phyloP scores from a whole-genome alignment of 2,797 vertebrate genomes.

The Octomys mimax region DNA sequence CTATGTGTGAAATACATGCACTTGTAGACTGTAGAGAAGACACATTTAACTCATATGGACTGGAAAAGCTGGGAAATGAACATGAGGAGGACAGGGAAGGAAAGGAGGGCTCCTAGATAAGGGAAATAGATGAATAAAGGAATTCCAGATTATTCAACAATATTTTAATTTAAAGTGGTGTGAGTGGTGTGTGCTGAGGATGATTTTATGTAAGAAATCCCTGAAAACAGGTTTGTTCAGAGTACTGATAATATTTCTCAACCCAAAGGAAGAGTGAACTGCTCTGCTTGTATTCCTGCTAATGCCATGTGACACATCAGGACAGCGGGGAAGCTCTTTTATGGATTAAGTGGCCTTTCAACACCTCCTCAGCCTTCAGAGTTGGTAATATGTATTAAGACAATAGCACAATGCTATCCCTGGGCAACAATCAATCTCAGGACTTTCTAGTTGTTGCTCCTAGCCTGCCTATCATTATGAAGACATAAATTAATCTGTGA shows the following conservation, averaged over 20 bases:
- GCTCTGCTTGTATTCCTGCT: background rate
- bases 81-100: background rate
- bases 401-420: background rate
- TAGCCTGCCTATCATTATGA: background rate
- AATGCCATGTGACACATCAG: background rate
- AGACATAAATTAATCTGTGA: conserved; percentile 14
- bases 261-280: background rate
- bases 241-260: background rate
- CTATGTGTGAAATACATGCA: background rate
- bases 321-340: background rate
- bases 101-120: background rate
- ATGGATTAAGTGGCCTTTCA: background rate
- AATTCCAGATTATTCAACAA: background rate
- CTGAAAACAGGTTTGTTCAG: background rate
- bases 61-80: background rate
- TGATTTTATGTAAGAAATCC: background rate
- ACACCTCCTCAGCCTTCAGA: background rate
- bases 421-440: background rate
- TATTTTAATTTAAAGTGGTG: background rate
- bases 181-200: background rate
- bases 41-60: background rate
- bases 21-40: background rate
- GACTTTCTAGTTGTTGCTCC: background rate
- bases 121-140: background rate
- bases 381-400: background rate